Conservation (phyloP, 2,888 invertebrate species). For the Acanthopleura granulata region DNA sequence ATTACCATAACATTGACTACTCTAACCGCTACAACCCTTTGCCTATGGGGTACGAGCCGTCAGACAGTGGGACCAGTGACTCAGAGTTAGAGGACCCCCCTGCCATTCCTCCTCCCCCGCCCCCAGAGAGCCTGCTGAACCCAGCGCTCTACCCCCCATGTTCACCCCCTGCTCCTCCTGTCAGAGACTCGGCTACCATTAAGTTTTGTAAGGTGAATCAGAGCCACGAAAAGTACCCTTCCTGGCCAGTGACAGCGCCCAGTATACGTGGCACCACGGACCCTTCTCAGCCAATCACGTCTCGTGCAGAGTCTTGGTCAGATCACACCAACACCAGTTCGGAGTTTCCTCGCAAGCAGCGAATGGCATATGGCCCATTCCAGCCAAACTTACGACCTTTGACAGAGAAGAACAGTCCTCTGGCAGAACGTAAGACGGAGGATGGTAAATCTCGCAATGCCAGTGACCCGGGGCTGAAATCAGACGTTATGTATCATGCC, state of each 20-base stretch:
- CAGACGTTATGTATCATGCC: constrained; percentile 36
- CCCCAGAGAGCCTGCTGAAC: constrained; percentile 31
- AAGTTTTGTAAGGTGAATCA: constrained; percentile 79
- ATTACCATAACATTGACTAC: constrained; percentile 1
- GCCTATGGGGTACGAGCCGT: background rate
- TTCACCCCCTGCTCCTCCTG: constrained; percentile 72
- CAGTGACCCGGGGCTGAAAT: constrained; percentile 59
- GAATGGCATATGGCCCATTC: constrained; percentile 71
- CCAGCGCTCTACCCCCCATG: constrained; percentile 30
- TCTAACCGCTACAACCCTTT: background rate
- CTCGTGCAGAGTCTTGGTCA: constrained; percentile 80
- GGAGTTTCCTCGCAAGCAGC: constrained; percentile 76
- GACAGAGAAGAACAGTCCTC: constrained; percentile 74
- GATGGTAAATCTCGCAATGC: constrained; percentile 48
- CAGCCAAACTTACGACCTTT: constrained; percentile 80
- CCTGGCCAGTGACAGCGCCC: constrained; percentile 79
- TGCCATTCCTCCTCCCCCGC: constrained; percentile 37
- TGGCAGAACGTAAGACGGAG: constrained; percentile 42
- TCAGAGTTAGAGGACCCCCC: constrained; percentile 24
- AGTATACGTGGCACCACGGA: constrained; percentile 35
- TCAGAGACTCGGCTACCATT: constrained; percentile 78
- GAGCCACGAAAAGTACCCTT: constrained; percentile 82
- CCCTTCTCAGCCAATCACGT: constrained; percentile 71
- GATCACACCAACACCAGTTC: constrained; percentile 80
- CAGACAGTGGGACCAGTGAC: constrained; percentile 14